Percentiles rank a stretch among this genome's conserved stretches.
Evolutionary conservation across 2,113 vertebrate genomes (phyloP).

Genomic region (Grammomys surdaster): DNA sequence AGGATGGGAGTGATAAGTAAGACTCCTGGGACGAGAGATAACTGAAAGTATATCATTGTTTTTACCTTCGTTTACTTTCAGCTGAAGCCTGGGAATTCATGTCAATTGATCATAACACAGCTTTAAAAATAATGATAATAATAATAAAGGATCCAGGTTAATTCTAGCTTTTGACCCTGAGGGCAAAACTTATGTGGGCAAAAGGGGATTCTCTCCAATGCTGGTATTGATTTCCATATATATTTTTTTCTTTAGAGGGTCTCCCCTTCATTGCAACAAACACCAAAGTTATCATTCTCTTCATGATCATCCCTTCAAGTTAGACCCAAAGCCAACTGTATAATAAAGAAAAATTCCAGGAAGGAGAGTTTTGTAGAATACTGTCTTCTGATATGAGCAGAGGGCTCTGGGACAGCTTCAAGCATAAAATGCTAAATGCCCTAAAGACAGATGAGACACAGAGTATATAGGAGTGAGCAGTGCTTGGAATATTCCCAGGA

Average conservation of each 20-base stretch:
- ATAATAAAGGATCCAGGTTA: slow-evolving; percentile 67
- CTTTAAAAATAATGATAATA: slow-evolving; percentile 81
- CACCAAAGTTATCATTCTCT: slow-evolving; percentile 81
- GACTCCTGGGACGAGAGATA: not conserved
- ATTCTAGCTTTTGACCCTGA: slow-evolving; percentile 78
- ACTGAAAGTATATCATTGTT: slow-evolving; percentile 32
- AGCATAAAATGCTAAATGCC: not conserved
- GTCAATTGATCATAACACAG: slow-evolving; percentile 50
- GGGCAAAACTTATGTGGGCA: slow-evolving; percentile 72
- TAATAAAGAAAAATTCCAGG: not conserved
- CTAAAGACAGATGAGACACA: not conserved
- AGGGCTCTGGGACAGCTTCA: slow-evolving; percentile 25
- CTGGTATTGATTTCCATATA: slow-evolving; percentile 83
- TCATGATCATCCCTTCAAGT: slow-evolving; percentile 75
- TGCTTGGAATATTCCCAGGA: not conserved
- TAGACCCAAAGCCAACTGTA: slow-evolving; percentile 63
- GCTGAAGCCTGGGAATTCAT: slow-evolving; percentile 27
- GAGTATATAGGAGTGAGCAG: not conserved
- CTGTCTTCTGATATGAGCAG: not conserved
- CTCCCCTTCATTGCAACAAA: slow-evolving; percentile 65
- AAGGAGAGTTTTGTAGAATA: not conserved
- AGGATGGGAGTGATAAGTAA: not conserved
- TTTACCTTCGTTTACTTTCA: not conserved
- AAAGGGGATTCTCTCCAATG: slow-evolving; percentile 70
- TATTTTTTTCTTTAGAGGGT: slow-evolving; percentile 64